Base-by-base conservation (phyloP, 2,888 invertebrate species). In the Carabus problematicus region DNA sequence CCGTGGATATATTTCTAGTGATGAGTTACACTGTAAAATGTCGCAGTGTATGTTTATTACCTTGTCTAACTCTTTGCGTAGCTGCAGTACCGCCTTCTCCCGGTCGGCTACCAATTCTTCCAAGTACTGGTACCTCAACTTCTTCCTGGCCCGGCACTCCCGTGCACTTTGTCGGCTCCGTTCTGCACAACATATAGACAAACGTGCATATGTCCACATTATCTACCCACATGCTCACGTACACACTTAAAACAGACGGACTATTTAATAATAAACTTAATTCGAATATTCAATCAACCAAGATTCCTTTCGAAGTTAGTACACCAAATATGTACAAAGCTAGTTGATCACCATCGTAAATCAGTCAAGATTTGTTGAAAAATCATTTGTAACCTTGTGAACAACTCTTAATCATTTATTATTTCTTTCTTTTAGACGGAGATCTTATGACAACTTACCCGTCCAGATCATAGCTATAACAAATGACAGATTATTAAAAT, bases 121-220 rank as follows among this genome's bases (percentile, higher is more conserved):
- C 73, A 98, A 85, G 80, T 98, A 98, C 82, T 98, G 97, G 82
- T 98, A 98, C 63, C 98, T 89, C 72, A 98, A 86, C 82, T 98
- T 98, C 85, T 98, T 98, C 63, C 98, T 88, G 56, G 97, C 97
- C 74, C 98, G 90, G 81, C 98, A 98, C 86, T 98, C 98, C 76
- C 97, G 87, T 74, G 98, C 98, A 84, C 97, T 97, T 85, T 98
- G 97, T 75, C 98, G 88, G 82, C 97, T 97, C 72, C 97, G 89
- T 84, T 98, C 97, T 94, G 81, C 14, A 19, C 18, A 84, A 82
- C 74, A 71, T n/a, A n/a, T 6, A 29, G 29, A 29, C 29, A 29
- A 29, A 29, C 29, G 29, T 29, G 29, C 29, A 29, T 29, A 29
- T 29, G 29, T 29, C 29, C 29, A 29, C 29, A 29, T 29, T 29